A percentile compares a stretch with the other conserved stretches of the same genome.
Conservation (phyloP, 2,797 vertebrate species). For the Propithecus deckenii region DNA sequence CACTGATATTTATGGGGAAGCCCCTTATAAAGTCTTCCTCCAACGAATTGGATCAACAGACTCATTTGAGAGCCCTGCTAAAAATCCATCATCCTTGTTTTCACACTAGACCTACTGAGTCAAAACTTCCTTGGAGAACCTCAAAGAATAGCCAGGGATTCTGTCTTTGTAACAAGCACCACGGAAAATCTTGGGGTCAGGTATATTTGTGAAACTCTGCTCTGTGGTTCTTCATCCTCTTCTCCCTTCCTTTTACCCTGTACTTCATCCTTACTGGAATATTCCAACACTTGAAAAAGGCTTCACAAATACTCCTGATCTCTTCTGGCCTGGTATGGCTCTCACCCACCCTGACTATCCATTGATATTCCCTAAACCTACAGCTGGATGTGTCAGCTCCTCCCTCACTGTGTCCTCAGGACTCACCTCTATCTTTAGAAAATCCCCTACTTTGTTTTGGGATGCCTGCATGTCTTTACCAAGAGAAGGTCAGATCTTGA, state of each 20-base stretch:
- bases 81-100: not conserved
- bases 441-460: not conserved
- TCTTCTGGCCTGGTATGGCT: not conserved
- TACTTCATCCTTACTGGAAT: not conserved
- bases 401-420: not conserved
- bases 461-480: not conserved
- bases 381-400: not conserved
- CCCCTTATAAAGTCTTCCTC: not conserved
- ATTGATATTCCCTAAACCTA: not conserved
- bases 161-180: not conserved
- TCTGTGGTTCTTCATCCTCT: not conserved
- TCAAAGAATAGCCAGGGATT: not conserved
- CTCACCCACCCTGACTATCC: not conserved
- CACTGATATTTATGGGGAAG: not conserved
- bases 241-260: not conserved
- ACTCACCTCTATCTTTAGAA: not conserved
- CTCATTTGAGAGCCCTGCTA: not conserved
- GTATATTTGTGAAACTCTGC: not conserved
- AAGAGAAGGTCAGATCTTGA: not conserved
- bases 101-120: not conserved
- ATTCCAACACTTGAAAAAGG: not conserved
- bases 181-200: not conserved
- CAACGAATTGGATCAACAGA: not conserved
- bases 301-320: not conserved
- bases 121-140: not conserved